Conservation (phyloP, 2,888 invertebrate species). For the Amblyteles armatorius region DNA sequence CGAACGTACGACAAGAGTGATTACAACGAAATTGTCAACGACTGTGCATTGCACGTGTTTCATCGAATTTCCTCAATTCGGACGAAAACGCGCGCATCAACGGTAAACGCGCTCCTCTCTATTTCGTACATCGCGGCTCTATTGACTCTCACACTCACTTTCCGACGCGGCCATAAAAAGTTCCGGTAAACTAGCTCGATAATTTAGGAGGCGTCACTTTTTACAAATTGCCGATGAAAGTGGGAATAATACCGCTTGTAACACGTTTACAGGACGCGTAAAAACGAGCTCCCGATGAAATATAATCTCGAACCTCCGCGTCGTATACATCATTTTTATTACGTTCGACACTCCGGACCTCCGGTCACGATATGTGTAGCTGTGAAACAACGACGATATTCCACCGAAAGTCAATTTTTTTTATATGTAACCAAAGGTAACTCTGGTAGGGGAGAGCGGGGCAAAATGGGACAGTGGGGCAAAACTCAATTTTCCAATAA, state of each 20-base stretch:
- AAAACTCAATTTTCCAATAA: too few species aligned
- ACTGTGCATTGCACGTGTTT: constrained; percentile 9
- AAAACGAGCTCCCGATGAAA: background rate
- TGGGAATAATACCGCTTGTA: background rate
- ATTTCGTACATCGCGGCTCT: background rate
- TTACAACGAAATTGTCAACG: constrained; percentile 8
- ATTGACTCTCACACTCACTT: background rate
- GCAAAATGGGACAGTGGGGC: too few species aligned
- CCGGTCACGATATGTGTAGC: too few species aligned
- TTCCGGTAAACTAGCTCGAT: constrained; percentile 6
- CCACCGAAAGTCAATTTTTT: background rate
- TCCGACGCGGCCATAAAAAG: background rate
- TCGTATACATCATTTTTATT: too few species aligned
- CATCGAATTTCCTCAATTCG: constrained; percentile 13
- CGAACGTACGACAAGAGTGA: background rate
- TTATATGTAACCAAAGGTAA: too few species aligned
- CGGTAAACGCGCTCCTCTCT: background rate
- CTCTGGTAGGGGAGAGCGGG: too few species aligned
- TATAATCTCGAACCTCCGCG: background rate
- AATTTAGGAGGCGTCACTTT: constrained; percentile 1
- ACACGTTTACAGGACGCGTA: background rate
- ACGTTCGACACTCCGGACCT: too few species aligned
- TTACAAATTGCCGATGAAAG: constrained; percentile 8
- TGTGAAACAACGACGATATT: background rate
- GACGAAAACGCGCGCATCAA: background rate